Evolutionary conservation across 2,113 vertebrate species (phyloP).

Genomic region (Abramis brama): DNA sequence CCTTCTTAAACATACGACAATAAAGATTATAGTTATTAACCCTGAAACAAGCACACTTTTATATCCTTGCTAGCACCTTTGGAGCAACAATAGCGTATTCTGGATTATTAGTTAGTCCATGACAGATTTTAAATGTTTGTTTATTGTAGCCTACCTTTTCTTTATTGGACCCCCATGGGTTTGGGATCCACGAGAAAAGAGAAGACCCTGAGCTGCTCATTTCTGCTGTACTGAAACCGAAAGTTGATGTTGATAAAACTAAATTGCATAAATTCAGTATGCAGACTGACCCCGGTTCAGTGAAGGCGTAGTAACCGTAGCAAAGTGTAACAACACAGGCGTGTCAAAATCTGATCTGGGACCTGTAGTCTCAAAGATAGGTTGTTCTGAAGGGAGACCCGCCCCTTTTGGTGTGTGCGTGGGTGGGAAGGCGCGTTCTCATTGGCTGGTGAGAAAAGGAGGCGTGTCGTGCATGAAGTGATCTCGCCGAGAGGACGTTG

Average conservation of each 20-base stretch:
- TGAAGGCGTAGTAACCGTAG: background rate
- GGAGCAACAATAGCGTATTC: background rate
- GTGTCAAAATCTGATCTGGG: conserved; percentile 17
- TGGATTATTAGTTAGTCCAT: background rate
- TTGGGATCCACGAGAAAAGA: rapidly evolving
- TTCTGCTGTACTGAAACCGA: conserved; percentile 36
- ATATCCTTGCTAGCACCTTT: background rate
- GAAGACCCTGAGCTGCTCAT: background rate
- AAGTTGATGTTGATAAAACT: background rate
- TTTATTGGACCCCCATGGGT: background rate
- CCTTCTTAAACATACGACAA: background rate
- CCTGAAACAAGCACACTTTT: background rate
- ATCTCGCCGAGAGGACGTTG: conserved; percentile 11
- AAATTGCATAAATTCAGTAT: background rate
- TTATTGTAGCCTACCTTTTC: conserved; percentile 23
- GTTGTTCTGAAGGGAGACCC: background rate
- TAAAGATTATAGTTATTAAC: background rate
- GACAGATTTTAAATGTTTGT: background rate
- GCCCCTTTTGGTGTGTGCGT: background rate
- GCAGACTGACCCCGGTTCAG: background rate
- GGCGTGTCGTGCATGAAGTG: background rate
- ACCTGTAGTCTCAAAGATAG: background rate
- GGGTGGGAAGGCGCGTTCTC: background rate
- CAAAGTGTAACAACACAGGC: background rate
- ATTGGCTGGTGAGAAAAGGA: conserved; percentile 1